Conservation (phyloP, 2,113 vertebrate species). For the Cnemophilus loriae region DNA sequence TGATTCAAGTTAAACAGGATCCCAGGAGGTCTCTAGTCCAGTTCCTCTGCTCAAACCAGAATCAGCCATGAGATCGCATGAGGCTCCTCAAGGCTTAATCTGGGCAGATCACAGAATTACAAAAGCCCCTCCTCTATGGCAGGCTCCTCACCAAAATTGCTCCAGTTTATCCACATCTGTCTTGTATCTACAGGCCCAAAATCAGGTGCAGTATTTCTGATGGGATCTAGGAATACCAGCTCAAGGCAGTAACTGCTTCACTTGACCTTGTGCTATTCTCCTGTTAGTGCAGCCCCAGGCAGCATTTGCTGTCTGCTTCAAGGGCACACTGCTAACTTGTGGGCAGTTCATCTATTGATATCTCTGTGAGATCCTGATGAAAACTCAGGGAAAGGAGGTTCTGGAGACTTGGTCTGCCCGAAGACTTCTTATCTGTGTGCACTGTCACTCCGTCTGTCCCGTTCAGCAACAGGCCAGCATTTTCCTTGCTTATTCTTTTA, state of each 20-base stretch:
- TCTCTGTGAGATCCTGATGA: neutral
- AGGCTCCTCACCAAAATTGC: too few species aligned
- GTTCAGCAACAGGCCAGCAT: neutral
- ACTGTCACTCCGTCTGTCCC: neutral
- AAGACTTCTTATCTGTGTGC: neutral
- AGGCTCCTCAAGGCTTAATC: neutral
- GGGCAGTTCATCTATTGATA: neutral
- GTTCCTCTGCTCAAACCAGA: neutral
- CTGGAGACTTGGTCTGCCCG: neutral
- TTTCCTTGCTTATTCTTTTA: neutral
- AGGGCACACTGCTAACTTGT: neutral
- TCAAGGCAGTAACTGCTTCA: neutral
- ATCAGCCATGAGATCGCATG: neutral
- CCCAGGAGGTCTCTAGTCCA: neutral
- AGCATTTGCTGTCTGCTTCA: neutral
- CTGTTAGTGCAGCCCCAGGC: neutral
- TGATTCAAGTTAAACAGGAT: neutral
- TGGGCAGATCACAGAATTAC: neutral
- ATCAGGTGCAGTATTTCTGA: neutral
- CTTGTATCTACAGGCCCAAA: neutral
- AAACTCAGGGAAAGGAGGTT: neutral
- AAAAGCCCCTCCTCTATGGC: rapidly evolving
- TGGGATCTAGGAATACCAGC: neutral
- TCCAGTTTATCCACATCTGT: neutral
- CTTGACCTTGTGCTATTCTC: neutral